Conservation (phyloP, 1,140 invertebrate species). For the Drosophila prosaltans region DNA sequence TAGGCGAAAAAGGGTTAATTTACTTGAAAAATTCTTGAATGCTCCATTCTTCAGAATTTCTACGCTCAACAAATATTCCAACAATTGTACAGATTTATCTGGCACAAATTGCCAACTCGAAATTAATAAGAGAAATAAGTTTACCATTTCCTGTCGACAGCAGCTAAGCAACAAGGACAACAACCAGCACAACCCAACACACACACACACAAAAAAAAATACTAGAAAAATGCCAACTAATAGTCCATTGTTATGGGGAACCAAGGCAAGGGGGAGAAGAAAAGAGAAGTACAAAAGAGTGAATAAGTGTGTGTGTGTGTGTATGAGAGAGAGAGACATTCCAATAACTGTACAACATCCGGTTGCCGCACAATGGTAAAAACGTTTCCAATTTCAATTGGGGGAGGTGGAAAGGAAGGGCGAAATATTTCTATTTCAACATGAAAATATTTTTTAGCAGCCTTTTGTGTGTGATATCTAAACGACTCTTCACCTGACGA, state of each 20-base stretch:
- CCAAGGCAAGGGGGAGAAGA: not conserved
- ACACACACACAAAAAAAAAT: conserved; percentile 30
- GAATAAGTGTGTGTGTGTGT: not conserved
- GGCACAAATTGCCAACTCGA: conserved; percentile 69
- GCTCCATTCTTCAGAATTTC: conserved; percentile 19
- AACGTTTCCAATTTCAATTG: conserved; percentile 75
- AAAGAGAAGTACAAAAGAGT: not conserved
- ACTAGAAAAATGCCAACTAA: conserved; percentile 66
- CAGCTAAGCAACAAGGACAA: conserved; percentile 19
- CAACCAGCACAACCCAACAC: conserved; percentile 18
- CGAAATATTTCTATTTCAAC: conserved; percentile 75
- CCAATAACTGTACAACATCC: conserved; percentile 79
- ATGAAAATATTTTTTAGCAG: conserved; percentile 73
- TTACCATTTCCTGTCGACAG: conserved; percentile 69
- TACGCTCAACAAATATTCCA: conserved; percentile 53
- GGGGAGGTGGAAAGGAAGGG: not conserved
- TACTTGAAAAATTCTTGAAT: conserved; percentile 55
- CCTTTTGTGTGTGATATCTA: conserved; percentile 59
- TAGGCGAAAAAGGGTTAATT: conserved; percentile 52
- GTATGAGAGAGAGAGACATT: conserved; percentile 52
- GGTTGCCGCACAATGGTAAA: conserved; percentile 65
- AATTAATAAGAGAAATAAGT: conserved; percentile 78
- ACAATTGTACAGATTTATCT: conserved; percentile 66
- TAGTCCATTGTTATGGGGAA: conserved; percentile 56
- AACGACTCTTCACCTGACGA: conserved; percentile 67